Conservation (phyloP, 2,113 vertebrate genomes). For the Asarcornis scutulata region DNA sequence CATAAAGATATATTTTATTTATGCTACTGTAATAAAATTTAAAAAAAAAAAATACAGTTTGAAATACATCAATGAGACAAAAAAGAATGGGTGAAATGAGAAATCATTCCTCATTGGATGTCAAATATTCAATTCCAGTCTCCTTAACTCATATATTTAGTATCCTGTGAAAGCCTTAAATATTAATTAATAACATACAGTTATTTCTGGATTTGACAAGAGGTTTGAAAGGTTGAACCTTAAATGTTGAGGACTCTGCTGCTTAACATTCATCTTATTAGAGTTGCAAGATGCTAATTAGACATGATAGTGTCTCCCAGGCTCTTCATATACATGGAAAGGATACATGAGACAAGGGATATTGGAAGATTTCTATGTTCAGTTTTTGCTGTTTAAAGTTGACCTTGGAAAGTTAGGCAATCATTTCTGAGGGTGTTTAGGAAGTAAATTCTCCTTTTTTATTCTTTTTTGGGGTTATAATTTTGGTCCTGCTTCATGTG, state of each 20-base stretch:
- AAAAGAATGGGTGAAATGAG: background rate
- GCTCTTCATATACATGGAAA: background rate
- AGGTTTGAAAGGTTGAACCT: background rate
- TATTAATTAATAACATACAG: background rate
- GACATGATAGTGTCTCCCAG: background rate
- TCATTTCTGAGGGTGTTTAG: background rate
- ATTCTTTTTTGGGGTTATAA: background rate
- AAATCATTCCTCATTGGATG: background rate
- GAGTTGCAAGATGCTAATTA: background rate
- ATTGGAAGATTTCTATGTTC: background rate
- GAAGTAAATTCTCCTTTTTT: background rate
- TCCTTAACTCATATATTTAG: background rate
- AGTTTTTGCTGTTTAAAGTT: background rate
- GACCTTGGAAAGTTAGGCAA: background rate
- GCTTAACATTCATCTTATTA: background rate
- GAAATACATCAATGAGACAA: background rate
- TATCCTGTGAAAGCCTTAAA: background rate
- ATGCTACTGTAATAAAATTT: background rate
- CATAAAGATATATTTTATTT: background rate
- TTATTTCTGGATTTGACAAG: background rate
- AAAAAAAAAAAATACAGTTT: background rate
- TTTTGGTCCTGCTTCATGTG: background rate
- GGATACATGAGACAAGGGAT: no score
- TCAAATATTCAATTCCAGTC: background rate
- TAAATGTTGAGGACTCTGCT: background rate